Percentiles rank a stretch among this genome's conserved stretches.
Conservation (phyloP, 2,888 invertebrate species). For the Macrophya alboannulata region DNA sequence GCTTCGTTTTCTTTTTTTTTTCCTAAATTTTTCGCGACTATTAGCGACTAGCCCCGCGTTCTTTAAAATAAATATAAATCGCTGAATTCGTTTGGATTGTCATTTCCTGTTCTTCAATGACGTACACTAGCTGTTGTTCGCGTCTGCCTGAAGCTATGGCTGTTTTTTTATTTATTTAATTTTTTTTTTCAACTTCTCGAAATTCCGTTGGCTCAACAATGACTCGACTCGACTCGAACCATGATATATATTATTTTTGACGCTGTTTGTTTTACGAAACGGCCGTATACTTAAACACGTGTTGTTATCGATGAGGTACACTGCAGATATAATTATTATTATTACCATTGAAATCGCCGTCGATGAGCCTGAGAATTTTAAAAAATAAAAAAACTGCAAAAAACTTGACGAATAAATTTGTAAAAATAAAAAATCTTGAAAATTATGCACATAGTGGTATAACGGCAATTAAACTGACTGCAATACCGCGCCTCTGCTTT, state of each 20-base stretch:
- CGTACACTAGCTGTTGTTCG: background rate
- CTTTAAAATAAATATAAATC: background rate
- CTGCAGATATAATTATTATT: background rate
- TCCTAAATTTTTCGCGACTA: too few relatives aligned
- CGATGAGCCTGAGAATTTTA: background rate
- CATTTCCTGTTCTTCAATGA: background rate
- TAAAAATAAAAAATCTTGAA: background rate
- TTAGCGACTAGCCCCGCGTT: too few relatives aligned
- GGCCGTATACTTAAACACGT: background rate
- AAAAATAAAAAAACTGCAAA: background rate
- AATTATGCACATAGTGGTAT: background rate
- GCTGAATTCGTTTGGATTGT: constrained; percentile 12
- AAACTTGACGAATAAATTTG: background rate
- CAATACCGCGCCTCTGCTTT: background rate
- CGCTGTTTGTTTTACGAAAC: background rate
- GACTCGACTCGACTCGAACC: background rate
- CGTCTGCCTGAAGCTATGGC: background rate
- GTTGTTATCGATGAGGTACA: background rate
- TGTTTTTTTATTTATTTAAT: background rate
- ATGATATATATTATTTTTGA: too few relatives aligned
- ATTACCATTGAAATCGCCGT: background rate
- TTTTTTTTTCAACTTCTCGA: background rate
- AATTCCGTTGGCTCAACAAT: background rate
- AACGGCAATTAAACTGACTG: constrained; percentile 3
- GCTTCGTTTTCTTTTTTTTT: too few relatives aligned